These are phyloP conservation scores for Clostera curtula DNA, from an alignment of 2,888 invertebrate species.

Conservation along the genomic window DNA sequence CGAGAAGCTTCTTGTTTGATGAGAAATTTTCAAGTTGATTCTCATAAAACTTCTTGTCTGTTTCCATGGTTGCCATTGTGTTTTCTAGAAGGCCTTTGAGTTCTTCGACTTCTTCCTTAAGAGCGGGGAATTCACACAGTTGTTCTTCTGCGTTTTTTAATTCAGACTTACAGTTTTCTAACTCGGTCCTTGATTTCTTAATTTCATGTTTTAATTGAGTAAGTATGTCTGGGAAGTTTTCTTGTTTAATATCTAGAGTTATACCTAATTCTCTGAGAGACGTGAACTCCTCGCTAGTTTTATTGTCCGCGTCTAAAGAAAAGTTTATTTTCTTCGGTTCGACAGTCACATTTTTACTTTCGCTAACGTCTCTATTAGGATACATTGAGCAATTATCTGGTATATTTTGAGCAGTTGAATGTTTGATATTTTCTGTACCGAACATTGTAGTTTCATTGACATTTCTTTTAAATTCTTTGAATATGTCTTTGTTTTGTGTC, in stretches of 20 bases:
- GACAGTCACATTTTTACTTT: constrained; percentile 48
- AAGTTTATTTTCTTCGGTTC: constrained; percentile 68
- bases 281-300: constrained; percentile 54
- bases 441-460: constrained; percentile 62
- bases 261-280: constrained; percentile 72
- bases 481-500: constrained; percentile 47
- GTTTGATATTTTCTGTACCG: constrained; percentile 44
- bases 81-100: constrained; percentile 61
- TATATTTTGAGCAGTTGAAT: constrained; percentile 44
- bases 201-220: constrained; percentile 69
- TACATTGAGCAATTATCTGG: constrained; percentile 67
- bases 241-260: constrained; percentile 56
- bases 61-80: constrained; percentile 66
- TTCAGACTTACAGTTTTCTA: constrained; percentile 71
- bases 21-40: constrained; percentile 70
- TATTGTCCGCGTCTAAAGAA: constrained; percentile 56
- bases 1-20: constrained; percentile 67
- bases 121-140: constrained; percentile 64
- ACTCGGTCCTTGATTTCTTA: constrained; percentile 67
- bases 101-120: constrained; percentile 66
- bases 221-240: constrained; percentile 61
- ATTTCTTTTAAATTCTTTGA: constrained; percentile 53
- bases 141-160: constrained; percentile 72
- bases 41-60: constrained; percentile 73
- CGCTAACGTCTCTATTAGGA: constrained; percentile 59